Evolutionary conservation across 2,888 invertebrate species (phyloP).

Genomic region (Acrobasis repandana): DNA sequence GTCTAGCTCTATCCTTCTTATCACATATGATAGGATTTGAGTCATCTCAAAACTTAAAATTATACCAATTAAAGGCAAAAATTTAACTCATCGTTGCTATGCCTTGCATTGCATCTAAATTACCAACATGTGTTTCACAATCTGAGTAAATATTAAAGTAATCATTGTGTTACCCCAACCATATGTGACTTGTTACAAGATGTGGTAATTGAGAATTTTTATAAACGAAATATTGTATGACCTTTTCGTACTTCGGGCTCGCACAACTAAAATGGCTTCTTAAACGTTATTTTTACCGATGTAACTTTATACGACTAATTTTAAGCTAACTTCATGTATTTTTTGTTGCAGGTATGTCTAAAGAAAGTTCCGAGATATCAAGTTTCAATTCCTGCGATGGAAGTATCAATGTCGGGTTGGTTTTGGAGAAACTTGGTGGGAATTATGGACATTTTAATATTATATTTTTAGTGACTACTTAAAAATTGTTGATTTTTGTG

Average conservation of each 20-base stretch:
- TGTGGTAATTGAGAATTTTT: neutral
- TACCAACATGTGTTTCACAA: slow-evolving; percentile 12
- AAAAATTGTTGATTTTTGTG: too few species aligned
- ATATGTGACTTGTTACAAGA: neutral
- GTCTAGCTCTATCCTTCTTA: too few species aligned
- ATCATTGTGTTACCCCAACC: neutral
- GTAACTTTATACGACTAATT: neutral
- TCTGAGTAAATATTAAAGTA: slow-evolving; percentile 1
- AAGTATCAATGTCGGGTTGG: neutral
- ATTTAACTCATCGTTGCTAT: neutral
- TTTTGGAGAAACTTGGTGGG: slow-evolving; percentile 1
- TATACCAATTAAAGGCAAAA: too few species aligned
- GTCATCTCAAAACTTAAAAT: too few species aligned
- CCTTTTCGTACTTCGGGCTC: neutral
- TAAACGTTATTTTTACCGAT: neutral
- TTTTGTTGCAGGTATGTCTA: slow-evolving; percentile 29
- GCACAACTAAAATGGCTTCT: neutral
- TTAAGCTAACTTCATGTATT: slow-evolving; percentile 3
- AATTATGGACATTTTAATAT: neutral
- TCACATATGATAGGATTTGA: too few species aligned
- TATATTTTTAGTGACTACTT: neutral
- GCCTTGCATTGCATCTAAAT: neutral
- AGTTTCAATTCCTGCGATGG: neutral
- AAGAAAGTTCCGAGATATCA: neutral
- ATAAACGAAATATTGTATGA: neutral